phyloP scores from a whole-genome alignment of 2,113 vertebrate species.

The Neomonachus schauinslandi region DNA sequence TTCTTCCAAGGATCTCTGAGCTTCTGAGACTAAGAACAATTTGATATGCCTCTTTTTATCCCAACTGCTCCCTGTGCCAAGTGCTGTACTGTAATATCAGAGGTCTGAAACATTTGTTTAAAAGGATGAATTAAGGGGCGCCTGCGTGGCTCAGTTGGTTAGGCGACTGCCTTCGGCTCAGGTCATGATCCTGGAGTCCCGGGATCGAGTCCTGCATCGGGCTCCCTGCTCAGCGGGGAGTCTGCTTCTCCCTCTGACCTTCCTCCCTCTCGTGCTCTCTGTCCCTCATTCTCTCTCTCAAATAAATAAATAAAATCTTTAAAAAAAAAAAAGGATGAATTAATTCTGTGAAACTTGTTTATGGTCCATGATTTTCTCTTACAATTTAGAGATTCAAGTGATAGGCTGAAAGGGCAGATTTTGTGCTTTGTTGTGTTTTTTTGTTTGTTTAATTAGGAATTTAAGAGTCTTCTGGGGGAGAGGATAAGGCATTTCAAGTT shows the following conservation, averaged over 20 bases:
- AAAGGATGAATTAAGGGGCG: not conserved
- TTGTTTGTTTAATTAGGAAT: not conserved
- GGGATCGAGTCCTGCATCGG: no score
- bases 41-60: not conserved
- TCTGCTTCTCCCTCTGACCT: no score
- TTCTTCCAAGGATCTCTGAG: not conserved
- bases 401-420: no score
- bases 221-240: no score
- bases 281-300: no score
- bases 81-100: not conserved
- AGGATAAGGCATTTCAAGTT: not conserved
- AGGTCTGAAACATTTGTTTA: not conserved
- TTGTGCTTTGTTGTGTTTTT: not conserved
- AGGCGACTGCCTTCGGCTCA: no score
- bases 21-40: not conserved
- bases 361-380: not conserved
- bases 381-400: not conserved
- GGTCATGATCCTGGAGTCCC: no score
- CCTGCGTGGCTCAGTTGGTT: no score
- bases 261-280: no score
- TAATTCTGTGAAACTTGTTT: not conserved
- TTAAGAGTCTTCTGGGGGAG: not conserved
- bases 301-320: no score
- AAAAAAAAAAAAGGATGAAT: not conserved
- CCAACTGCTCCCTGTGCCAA: accelerated